These are phyloP conservation scores for Crypturellus undulatus DNA, from an alignment of 2,113 vertebrate genomes.

Conservation along the genomic window DNA sequence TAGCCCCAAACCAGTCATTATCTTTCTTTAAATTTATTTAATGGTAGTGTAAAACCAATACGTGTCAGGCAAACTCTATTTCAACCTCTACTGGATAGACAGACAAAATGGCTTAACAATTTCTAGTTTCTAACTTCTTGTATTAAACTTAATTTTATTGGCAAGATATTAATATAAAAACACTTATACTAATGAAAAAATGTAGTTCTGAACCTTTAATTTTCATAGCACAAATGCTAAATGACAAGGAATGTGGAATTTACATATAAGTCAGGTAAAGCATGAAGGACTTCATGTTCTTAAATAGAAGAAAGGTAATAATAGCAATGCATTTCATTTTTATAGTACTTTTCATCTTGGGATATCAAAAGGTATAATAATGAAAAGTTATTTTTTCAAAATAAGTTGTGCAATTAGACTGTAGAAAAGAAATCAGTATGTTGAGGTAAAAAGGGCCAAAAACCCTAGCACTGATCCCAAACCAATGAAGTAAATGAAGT, in stretches of 20 bases:
- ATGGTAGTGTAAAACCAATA: not conserved
- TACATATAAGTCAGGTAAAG: not conserved
- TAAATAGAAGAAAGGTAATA: not conserved
- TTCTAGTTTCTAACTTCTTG: slow-evolving; percentile 47
- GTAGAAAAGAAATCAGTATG: not conserved
- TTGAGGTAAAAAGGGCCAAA: not conserved
- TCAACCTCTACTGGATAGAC: not conserved
- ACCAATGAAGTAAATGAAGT: not conserved
- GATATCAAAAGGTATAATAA: not conserved
- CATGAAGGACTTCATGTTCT: not conserved
- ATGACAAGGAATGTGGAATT: not conserved
- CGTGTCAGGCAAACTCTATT: not conserved
- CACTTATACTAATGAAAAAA: slow-evolving; percentile 69
- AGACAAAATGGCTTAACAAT: slow-evolving; percentile 9
- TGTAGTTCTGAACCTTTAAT: slow-evolving; percentile 45
- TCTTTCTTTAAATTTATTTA: slow-evolving; percentile 21
- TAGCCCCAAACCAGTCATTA: not conserved
- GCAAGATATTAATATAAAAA: slow-evolving; percentile 70
- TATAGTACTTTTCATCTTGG: not conserved
- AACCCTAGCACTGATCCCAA: not conserved
- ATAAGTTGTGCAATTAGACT: not conserved
- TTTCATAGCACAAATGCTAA: slow-evolving; percentile 58
- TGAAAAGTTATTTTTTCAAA: not conserved
- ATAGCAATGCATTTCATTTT: not conserved
- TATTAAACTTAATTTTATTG: slow-evolving; percentile 53